A percentile compares a stretch with the other conserved stretches of the same genome.
phyloP scores from a whole-genome alignment of 2,797 vertebrate genomes.

The Lindbergichthys nudifrons region DNA sequence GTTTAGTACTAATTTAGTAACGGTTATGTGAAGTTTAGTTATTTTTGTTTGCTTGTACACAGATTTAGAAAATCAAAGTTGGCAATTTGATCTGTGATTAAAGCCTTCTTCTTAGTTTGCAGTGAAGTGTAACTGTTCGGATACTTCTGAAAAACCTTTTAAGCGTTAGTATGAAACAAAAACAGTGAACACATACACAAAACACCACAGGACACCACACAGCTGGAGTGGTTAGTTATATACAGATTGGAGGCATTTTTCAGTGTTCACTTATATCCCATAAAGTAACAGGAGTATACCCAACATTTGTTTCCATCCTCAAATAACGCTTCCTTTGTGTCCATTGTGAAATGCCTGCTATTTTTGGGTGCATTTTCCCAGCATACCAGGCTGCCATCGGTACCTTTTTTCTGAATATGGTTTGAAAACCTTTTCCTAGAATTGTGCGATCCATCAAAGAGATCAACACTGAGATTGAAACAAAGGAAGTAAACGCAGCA shows the following conservation, averaged over 20 bases:
- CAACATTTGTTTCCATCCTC: background rate
- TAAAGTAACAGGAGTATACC: background rate
- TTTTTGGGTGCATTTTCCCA: background rate
- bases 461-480: background rate
- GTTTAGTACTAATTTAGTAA: slow-evolving; percentile 29
- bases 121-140: slow-evolving; percentile 2
- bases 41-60: slow-evolving; percentile 1
- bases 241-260: slow-evolving; percentile 27
- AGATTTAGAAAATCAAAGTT: background rate
- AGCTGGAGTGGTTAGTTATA: slow-evolving; percentile 2
- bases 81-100: background rate
- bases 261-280: background rate
- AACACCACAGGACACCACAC: slow-evolving; percentile 26
- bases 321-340: background rate
- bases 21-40: slow-evolving; percentile 5
- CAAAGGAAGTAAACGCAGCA: background rate
- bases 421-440: background rate
- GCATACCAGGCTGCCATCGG: background rate
- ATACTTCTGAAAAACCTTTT: slow-evolving; percentile 6
- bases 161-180: slow-evolving; percentile 26
- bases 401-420: background rate
- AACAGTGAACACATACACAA: slow-evolving; percentile 28
- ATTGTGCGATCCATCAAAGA: background rate
- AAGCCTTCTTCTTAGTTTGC: background rate
- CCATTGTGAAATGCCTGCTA: background rate